These are phyloP conservation scores for Leistus spinibarbis DNA, from an alignment of 2,888 invertebrate species.

Conservation along the genomic window DNA sequence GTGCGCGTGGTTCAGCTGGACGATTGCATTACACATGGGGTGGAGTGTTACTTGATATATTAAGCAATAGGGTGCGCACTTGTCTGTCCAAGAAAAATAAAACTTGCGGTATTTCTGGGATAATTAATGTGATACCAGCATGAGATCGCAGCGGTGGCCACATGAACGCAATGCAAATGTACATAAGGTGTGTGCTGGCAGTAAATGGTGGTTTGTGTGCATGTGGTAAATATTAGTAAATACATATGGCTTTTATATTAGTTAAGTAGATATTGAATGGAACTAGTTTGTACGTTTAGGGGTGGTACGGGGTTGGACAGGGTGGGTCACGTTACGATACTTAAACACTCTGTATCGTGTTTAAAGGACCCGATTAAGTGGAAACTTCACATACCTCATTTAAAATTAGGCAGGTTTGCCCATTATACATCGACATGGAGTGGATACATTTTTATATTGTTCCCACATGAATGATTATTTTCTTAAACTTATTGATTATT, in stretches of 20 bases:
- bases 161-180: background rate
- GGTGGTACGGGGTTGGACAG: slow-evolving; percentile 46
- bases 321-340: slow-evolving; percentile 7
- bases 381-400: slow-evolving; percentile 9
- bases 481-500: background rate
- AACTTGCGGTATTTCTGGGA: slow-evolving; percentile 41
- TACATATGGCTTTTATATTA: slow-evolving; percentile 52
- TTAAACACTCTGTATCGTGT: slow-evolving; percentile 27
- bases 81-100: slow-evolving; percentile 42
- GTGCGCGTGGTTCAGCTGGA: background rate
- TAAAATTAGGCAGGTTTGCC: slow-evolving; percentile 2
- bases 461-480: background rate
- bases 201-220: slow-evolving; percentile 50
- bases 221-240: slow-evolving; percentile 53
- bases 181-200: slow-evolving; percentile 43
- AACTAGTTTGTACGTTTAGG: slow-evolving; percentile 40
- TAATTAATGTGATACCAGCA: slow-evolving; percentile 45
- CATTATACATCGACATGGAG: background rate
- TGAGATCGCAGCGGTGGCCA: slow-evolving; percentile 42
- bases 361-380: slow-evolving; percentile 26
- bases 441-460: background rate
- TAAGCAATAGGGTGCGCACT: slow-evolving; percentile 47
- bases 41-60: slow-evolving; percentile 45
- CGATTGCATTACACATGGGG: slow-evolving; percentile 28
- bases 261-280: slow-evolving; percentile 44